Evolutionary conservation across 2,888 invertebrate species (phyloP).

Genomic region (Hoplodrina ambigua): DNA sequence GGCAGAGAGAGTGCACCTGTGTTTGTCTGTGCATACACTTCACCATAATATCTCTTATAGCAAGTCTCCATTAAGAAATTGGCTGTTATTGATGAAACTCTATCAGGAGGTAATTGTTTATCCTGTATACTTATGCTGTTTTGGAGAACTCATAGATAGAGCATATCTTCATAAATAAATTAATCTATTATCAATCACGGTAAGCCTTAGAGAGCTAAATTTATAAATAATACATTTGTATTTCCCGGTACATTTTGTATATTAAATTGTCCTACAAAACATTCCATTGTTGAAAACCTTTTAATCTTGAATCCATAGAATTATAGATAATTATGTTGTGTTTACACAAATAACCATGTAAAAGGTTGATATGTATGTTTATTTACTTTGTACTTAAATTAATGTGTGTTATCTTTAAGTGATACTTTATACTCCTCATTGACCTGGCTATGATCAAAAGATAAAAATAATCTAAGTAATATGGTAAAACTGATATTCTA

Average conservation of each 20-base stretch:
- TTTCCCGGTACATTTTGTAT: neutral
- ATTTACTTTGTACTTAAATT: conserved; percentile 18
- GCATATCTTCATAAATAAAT: too few species aligned
- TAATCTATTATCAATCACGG: too few species aligned
- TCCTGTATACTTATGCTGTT: too few species aligned
- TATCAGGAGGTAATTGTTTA: too few species aligned
- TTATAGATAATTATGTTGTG: neutral
- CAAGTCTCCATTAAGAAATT: too few species aligned
- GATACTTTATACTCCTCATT: neutral
- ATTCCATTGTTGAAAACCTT: conserved; percentile 22
- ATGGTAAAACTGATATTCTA: conserved; percentile 1
- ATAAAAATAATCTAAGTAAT: neutral
- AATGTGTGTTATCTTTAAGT: conserved; percentile 3
- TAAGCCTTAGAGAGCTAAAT: too few species aligned
- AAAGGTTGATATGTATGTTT: conserved; percentile 14
- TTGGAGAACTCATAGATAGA: too few species aligned
- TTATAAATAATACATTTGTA: neutral
- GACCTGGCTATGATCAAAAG: neutral
- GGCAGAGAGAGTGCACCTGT: too few species aligned
- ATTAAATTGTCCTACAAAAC: neutral
- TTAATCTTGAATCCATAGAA: conserved; percentile 4
- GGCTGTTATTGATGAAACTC: too few species aligned
- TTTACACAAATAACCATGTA: conserved; percentile 16
- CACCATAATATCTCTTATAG: too few species aligned
- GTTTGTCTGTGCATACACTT: too few species aligned